A percentile compares a stretch with the other conserved stretches of the same genome.
Conservation (phyloP, 2,797 vertebrate genomes). For the Caiman crocodilus region DNA sequence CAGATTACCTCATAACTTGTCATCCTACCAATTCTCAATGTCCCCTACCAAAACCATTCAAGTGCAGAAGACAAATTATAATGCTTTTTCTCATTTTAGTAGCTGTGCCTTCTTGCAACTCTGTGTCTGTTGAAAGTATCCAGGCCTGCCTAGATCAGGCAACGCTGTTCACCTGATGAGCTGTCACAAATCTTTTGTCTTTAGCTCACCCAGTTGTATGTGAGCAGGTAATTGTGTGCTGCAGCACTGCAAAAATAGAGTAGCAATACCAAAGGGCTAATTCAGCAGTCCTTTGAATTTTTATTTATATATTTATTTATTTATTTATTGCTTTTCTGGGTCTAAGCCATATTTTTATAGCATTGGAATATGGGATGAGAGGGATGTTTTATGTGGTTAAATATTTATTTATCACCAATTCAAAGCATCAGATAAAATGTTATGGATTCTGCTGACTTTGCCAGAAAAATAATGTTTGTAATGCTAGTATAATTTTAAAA, state of each 20-base stretch:
- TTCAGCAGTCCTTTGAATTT: neutral
- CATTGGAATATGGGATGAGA: neutral
- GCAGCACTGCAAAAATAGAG: no score
- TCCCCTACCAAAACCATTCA: neutral
- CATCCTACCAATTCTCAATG: neutral
- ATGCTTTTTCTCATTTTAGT: neutral
- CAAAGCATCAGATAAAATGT: neutral
- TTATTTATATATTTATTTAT: neutral
- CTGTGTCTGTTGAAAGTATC: neutral
- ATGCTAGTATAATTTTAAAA: conserved; percentile 42
- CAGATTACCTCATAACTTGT: neutral
- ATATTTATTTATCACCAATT: neutral
- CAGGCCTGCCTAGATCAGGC: neutral
- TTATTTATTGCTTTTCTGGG: neutral
- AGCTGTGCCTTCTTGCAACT: neutral
- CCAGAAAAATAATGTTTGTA: conserved; percentile 54
- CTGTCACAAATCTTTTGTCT: neutral
- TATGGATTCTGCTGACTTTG: conserved; percentile 17
- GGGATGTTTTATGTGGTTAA: neutral
- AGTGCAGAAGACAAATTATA: neutral
- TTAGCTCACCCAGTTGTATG: neutral
- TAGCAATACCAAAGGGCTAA: neutral
- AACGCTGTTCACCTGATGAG: neutral
- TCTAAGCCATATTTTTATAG: neutral
- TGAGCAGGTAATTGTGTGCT: neutral